A percentile compares a stretch with the other conserved stretches of the same genome.
Conservation (phyloP, 2,113 vertebrate genomes). For the Columbina picui region DNA sequence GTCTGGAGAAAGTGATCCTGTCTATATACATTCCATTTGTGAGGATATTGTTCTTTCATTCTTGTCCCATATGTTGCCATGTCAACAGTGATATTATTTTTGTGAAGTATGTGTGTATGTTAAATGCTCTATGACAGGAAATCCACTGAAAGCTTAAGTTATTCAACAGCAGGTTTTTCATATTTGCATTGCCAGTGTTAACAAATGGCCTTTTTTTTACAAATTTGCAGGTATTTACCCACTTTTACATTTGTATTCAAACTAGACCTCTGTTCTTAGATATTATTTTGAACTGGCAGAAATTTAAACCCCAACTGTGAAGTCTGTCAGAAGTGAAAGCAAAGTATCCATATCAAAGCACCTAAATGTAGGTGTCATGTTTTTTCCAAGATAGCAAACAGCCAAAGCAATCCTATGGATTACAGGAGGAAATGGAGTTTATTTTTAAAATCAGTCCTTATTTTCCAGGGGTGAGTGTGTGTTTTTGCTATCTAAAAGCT, state of each 20-base stretch:
- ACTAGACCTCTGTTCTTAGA: not conserved
- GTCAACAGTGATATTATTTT: not conserved
- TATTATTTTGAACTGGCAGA: not conserved
- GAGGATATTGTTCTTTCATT: not conserved
- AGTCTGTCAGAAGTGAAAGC: not conserved
- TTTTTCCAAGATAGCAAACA: not conserved
- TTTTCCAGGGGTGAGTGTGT: fast-evolving
- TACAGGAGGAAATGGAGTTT: not conserved
- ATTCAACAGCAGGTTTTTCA: not conserved
- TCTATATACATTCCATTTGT: not conserved
- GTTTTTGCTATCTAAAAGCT: not conserved
- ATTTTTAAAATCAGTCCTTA: not conserved
- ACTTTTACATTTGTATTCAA: conserved; percentile 29
- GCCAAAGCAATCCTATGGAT: not conserved
- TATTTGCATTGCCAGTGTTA: conserved; percentile 13
- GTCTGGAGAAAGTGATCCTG: not conserved
- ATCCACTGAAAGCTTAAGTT: not conserved
- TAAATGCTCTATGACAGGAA: not conserved
- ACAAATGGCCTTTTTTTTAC: not conserved
- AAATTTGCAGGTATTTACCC: not conserved
- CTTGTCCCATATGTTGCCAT: not conserved
- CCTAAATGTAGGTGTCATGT: not conserved
- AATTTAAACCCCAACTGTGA: not conserved
- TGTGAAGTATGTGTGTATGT: not conserved
- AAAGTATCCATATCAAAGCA: not conserved